Conservation (phyloP, 2,888 invertebrate species). For the Tortrix viridana region DNA sequence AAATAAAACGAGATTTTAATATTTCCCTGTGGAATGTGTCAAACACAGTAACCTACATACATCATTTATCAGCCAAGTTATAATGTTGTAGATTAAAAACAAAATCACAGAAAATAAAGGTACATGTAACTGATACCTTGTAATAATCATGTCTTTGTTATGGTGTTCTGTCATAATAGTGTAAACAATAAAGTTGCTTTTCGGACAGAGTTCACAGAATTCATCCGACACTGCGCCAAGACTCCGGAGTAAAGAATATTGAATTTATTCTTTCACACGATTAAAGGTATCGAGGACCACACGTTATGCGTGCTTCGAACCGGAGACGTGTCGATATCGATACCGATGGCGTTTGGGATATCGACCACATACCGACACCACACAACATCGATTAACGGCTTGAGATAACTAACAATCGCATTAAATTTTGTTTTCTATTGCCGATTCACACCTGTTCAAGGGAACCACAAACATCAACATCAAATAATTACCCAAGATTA, state of each 20-base stretch:
- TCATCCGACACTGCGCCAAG: conserved; percentile 27
- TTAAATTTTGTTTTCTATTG: conserved; percentile 63
- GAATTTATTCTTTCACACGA: conserved; percentile 52
- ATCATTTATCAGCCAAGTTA: conserved; percentile 20
- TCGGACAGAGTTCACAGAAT: conserved; percentile 36
- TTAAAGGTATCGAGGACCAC: conserved; percentile 65
- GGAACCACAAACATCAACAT: conserved; percentile 46
- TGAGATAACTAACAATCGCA: conserved; percentile 62
- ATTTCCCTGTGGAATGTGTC: conserved; percentile 14
- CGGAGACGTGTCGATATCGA: conserved; percentile 57
- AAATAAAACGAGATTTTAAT: conserved; percentile 42
- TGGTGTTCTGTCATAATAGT: conserved; percentile 66
- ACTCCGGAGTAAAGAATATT: conserved; percentile 39
- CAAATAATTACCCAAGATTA: conserved; percentile 34
- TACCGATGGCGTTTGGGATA: conserved; percentile 58
- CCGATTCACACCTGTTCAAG: conserved; percentile 57
- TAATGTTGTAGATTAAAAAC: conserved; percentile 49
- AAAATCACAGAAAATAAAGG: conserved; percentile 57
- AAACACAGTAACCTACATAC: conserved; percentile 25
- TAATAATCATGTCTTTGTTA: conserved; percentile 68
- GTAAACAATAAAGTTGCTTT: conserved; percentile 44
- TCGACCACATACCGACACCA: conserved; percentile 59
- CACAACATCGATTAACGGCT: conserved; percentile 63
- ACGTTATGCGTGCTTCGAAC: conserved; percentile 56
- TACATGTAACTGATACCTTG: conserved; percentile 53